Base-by-base conservation (phyloP, 2,113 vertebrate genomes). In the Daphoenositta chrysoptera region DNA sequence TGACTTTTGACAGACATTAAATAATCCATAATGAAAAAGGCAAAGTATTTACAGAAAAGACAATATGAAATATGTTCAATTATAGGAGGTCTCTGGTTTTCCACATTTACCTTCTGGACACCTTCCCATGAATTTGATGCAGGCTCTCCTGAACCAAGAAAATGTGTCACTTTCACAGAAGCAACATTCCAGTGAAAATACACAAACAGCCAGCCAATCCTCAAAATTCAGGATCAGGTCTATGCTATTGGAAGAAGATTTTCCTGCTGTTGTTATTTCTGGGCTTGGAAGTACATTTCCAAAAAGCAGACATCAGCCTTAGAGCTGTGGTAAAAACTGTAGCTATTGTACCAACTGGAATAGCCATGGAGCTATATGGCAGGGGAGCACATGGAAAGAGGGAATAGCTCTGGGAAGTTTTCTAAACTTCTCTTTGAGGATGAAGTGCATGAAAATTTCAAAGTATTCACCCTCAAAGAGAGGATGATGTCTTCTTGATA, bases 1-100 rank as follows among this genome's bases (percentile, higher is more conserved):
- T 83, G 79, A 85, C 70, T 96, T 96, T 18, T 96, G 93, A 64
- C 79, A 97, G 63, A 80, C 53, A 80, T 95, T 85, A 97, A 95
- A 91, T 80, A 90, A 89, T 73, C 84, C 45, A n/a, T 56, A 76
- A 91, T 31, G 66, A 91, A 93, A 94, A 94, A 78, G 31, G 48
- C 48, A 92, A 75, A 78, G 44, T 60, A 82, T 70, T 92, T 94
- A 71, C 31, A 68, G 60, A 77, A 94, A 91, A 69, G 39, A 92
- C 24, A 54, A 15, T 89, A 48, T 58, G 45, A 94, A 93, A 54
- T 76, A 72, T n/a, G 15, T 75, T 84, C 37, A 58, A 51, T 69
- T 50, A 78, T 26, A 63, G 42, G 60, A 65, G 12, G 13, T 44
- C 40, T n/a, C 54, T 63, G 20, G 2, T 72, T 70, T 89, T 73